Evolutionary conservation across 1,140 invertebrate species (phyloP).

Genomic region (Calephelis virginiensis): DNA sequence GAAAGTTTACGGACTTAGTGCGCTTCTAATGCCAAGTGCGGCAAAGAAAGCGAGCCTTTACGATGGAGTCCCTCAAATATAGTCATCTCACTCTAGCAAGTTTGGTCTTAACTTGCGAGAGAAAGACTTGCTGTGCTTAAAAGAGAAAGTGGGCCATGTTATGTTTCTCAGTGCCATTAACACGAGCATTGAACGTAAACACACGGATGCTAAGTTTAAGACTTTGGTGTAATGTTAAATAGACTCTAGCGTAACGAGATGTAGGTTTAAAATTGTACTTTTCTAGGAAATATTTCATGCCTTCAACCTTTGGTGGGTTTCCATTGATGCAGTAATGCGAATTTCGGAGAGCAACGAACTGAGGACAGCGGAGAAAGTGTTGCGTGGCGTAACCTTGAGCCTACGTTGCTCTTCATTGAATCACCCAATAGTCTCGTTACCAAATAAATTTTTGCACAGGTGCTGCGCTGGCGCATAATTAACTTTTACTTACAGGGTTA

Average conservation of each 20-base stretch:
- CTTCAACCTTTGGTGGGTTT: slow-evolving; percentile 40
- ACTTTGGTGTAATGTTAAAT: slow-evolving; percentile 35
- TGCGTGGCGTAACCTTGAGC: slow-evolving; percentile 72
- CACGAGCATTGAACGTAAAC: slow-evolving; percentile 74
- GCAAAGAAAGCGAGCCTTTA: slow-evolving; percentile 71
- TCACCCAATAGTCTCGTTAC: slow-evolving; percentile 58
- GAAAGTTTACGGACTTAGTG: slow-evolving; percentile 74
- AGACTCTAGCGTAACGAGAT: slow-evolving; percentile 36
- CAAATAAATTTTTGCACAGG: slow-evolving; percentile 43
- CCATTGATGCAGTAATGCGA: slow-evolving; percentile 63
- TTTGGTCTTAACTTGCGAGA: slow-evolving; percentile 41
- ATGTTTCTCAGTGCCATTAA: slow-evolving; percentile 74
- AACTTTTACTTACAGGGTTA: not conserved
- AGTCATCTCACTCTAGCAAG: slow-evolving; percentile 56
- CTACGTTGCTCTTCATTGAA: slow-evolving; percentile 48
- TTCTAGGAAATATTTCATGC: slow-evolving; percentile 30
- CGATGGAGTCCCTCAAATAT: slow-evolving; percentile 48
- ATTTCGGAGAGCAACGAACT: slow-evolving; percentile 75
- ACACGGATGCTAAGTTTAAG: slow-evolving; percentile 50
- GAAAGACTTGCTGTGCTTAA: slow-evolving; percentile 69
- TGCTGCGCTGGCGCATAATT: slow-evolving; percentile 22
- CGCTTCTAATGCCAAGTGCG: slow-evolving; percentile 72
- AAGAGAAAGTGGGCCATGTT: slow-evolving; percentile 77
- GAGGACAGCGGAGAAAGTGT: slow-evolving; percentile 62
- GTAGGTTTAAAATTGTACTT: slow-evolving; percentile 41